Base-by-base conservation (phyloP, 2,888 invertebrate species). In the Oasisia sp. region DNA sequence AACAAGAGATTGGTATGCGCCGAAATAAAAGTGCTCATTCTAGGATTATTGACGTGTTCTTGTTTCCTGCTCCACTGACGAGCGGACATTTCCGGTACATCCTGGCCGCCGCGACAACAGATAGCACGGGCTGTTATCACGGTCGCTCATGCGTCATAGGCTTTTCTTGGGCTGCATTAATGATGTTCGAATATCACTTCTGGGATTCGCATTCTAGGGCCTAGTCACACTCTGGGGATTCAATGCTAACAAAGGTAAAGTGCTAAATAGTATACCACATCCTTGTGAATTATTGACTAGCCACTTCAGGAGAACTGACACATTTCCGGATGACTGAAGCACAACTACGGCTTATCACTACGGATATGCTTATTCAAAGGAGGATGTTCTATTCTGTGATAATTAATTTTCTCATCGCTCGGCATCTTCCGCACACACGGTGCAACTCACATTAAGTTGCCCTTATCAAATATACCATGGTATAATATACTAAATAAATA, bases 21-120 rank as follows among this genome's bases (percentile, higher is more conserved):
- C 74, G 27, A 74, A 74, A 74, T 74, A 74, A 74, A 74, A 74
- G 74, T 74, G n/a, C 74, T 74, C 74, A 74, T 74, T 27, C 74
- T n/a, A n/a, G 74, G 27, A 74, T 27, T 74, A 27, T 74, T 74
- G 14, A 50, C 74, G 74, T 74, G 74, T 74, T 19, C n/a, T 27
- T n/a, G 74, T 19, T 74, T 74, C 74, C 5, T 27, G 74, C 74
- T 27, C 50, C 50, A 50, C 50, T 50, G 50, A 50, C 9, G 50
- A 50, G 9, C 50, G 12, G 14, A 74, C 74, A 74, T 74, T 27
- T 74, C 74, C 74, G 74, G 74, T 74, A 74, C 74, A 74, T 27
- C 74, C 5, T 2, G 74, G n/a, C 74, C 27, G 27, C 27, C 19
- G 74, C 7, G 74, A 7, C 74, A 74, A 74, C 27, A 74, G 74